A percentile compares a stretch with the other conserved stretches of the same genome.
Conservation (phyloP, 2,797 vertebrate genomes). For the Alca torda region DNA sequence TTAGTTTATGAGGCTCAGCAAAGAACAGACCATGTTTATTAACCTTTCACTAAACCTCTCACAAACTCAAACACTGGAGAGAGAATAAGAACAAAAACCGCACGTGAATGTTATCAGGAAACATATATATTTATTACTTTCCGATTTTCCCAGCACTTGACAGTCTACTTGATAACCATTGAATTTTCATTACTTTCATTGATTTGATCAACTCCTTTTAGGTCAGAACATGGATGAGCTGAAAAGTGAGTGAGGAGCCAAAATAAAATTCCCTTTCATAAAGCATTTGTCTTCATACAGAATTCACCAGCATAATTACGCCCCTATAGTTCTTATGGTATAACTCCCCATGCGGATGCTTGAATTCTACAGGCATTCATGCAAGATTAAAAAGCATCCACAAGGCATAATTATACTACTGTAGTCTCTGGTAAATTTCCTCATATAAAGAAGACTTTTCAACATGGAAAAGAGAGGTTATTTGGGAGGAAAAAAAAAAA, state of each 20-base stretch:
- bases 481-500: neutral
- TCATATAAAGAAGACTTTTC: constrained; percentile 23
- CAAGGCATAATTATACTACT: constrained; percentile 43
- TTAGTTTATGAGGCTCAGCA: constrained; percentile 26
- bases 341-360: constrained; percentile 11
- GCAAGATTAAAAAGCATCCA: constrained; percentile 57
- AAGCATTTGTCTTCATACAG: constrained; percentile 21
- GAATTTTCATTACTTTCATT: constrained; percentile 59
- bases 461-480: neutral
- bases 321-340: constrained; percentile 22
- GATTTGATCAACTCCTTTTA: constrained; percentile 49
- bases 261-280: constrained; percentile 48
- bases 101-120: constrained; percentile 12
- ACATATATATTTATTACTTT: constrained; percentile 51
- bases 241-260: constrained; percentile 13
- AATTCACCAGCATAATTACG: neutral
- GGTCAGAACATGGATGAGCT: constrained; percentile 9
- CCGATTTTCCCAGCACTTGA: constrained; percentile 7
- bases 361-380: constrained; percentile 45
- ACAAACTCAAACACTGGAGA: neutral
- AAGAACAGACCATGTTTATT: constrained; percentile 11
- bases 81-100: neutral
- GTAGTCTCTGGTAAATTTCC: constrained; percentile 40
- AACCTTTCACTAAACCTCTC: constrained; percentile 36
- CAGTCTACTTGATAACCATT: constrained; percentile 18